Percentiles rank a stretch among this genome's conserved stretches.
Conservation (phyloP, 2,797 vertebrate genomes). For the Scleropages formosus region DNA sequence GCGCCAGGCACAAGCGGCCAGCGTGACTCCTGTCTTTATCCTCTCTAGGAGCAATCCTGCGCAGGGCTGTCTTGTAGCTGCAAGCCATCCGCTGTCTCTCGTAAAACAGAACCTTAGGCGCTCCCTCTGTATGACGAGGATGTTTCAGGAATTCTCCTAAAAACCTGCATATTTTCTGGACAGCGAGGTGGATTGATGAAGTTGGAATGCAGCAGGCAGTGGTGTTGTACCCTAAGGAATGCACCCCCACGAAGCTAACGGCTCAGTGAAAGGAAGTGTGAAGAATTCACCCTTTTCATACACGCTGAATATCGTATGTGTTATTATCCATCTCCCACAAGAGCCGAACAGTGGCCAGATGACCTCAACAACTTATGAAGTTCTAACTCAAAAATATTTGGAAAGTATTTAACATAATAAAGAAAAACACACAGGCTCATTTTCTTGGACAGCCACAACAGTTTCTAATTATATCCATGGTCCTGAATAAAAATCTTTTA, state of each 20-base stretch:
- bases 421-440: not conserved
- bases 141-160: slow-evolving; percentile 48
- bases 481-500: slow-evolving; percentile 26
- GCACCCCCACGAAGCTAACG: not conserved
- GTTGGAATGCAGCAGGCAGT: not conserved
- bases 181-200: slow-evolving; percentile 53
- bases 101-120: slow-evolving; percentile 66
- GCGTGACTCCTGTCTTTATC: not conserved
- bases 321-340: slow-evolving; percentile 9
- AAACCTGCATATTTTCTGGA: slow-evolving; percentile 68
- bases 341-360: not conserved
- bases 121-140: slow-evolving; percentile 62
- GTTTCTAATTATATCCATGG: slow-evolving; percentile 29
- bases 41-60: not conserved
- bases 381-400: not conserved
- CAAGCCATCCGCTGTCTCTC: slow-evolving; percentile 52
- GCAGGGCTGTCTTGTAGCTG: not conserved
- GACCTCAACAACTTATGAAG: slow-evolving; percentile 17
- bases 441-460: slow-evolving; percentile 25
- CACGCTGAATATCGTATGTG: not conserved
- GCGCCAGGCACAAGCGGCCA: not conserved
- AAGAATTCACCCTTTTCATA: not conserved
- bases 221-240: not conserved
- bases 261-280: slow-evolving; percentile 13
- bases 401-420: slow-evolving; percentile 24